phyloP scores from a whole-genome alignment of 1,140 invertebrate species.

The Neodiprion pinetum region DNA sequence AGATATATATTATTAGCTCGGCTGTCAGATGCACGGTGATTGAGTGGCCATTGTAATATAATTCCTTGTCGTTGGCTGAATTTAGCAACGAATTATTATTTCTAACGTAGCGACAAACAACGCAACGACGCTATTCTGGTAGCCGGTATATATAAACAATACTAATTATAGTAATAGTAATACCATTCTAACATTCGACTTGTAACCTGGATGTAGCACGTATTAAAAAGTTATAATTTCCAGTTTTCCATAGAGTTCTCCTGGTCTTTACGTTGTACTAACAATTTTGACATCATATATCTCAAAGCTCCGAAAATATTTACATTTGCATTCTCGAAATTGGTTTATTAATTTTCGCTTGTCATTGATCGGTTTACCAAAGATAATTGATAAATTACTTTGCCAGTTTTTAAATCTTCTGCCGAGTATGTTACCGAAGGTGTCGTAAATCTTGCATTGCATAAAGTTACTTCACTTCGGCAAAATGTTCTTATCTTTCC shows the following conservation, averaged over 20 bases:
- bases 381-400: constrained; percentile 7
- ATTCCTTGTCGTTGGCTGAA: not conserved
- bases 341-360: too few relatives aligned
- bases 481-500: too few relatives aligned
- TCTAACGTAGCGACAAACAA: not conserved
- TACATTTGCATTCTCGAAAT: too few relatives aligned
- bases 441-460: too few relatives aligned
- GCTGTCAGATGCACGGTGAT: not conserved
- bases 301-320: too few relatives aligned
- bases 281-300: too few relatives aligned
- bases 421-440: too few relatives aligned
- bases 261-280: too few relatives aligned
- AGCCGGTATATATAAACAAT: constrained; percentile 2
- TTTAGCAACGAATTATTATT: not conserved
- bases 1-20: not conserved
- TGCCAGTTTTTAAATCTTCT: too few relatives aligned
- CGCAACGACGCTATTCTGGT: not conserved
- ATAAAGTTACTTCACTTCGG: too few relatives aligned
- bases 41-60: too few relatives aligned
- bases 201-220: not conserved
- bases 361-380: not conserved
- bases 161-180: not conserved
- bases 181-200: not conserved
- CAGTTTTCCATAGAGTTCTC: not conserved
- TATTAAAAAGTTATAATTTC: not conserved